A percentile compares a stretch with the other conserved stretches of the same genome.
phyloP scores from a whole-genome alignment of 2,113 vertebrate species.

The Dinomys branickii region DNA sequence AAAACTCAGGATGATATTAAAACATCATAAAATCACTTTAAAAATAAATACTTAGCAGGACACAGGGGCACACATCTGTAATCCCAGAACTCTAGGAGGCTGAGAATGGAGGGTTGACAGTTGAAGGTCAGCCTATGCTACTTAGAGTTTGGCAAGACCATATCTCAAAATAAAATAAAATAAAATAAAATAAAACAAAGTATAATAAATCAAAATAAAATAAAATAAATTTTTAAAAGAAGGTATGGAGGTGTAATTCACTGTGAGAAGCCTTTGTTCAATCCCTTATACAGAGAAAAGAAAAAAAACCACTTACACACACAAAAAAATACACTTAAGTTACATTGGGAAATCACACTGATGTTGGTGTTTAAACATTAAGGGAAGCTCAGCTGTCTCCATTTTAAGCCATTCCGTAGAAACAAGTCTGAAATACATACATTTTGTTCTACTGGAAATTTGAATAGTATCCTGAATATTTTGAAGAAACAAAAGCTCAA shows the following conservation, averaged over 20 bases:
- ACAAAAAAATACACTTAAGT: not conserved
- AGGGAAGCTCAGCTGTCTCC: not conserved
- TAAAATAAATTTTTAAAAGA: not conserved
- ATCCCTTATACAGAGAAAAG: not conserved
- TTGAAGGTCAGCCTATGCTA: not conserved
- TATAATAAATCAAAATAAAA: not conserved
- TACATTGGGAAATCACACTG: not conserved
- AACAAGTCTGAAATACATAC: slow-evolving; percentile 50
- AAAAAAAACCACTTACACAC: not conserved
- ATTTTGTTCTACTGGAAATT: slow-evolving; percentile 27
- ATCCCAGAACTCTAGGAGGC: not conserved
- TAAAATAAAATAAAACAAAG: not conserved
- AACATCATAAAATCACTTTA: not conserved
- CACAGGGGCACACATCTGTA: not conserved
- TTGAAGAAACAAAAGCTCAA: slow-evolving; percentile 24
- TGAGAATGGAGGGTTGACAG: not conserved
- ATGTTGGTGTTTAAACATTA: slow-evolving; percentile 7
- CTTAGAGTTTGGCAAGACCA: not conserved
- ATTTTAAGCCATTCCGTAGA: not conserved
- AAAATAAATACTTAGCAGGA: not conserved
- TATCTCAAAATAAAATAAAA: not conserved
- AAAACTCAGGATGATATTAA: not conserved
- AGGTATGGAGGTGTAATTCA: not conserved
- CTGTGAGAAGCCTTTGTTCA: not conserved
- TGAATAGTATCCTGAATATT: slow-evolving; percentile 51